Percentiles rank a stretch among this genome's conserved stretches.
phyloP scores from a whole-genome alignment of 2,888 invertebrate species.

The Heliconius ethilla region DNA sequence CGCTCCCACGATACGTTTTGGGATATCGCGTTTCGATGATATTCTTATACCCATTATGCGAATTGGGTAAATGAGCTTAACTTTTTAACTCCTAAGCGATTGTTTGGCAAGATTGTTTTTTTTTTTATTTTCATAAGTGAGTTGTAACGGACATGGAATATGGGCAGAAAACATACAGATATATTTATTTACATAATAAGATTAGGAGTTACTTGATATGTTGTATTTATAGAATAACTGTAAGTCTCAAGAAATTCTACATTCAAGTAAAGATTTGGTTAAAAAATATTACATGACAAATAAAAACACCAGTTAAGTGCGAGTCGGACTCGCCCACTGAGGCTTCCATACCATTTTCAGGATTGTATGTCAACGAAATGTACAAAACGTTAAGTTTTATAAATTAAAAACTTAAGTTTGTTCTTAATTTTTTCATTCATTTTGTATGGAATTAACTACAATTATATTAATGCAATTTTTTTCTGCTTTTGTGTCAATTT shows the following conservation, averaged over 20 bases:
- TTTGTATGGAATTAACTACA: no score
- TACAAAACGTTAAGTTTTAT: no score
- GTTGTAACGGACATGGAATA: constrained; percentile 5
- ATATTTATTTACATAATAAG: constrained; percentile 22
- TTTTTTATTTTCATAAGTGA: not conserved
- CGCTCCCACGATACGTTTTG: not conserved
- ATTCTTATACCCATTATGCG: not conserved
- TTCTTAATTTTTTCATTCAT: no score
- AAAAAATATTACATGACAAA: not conserved
- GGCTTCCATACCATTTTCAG: no score
- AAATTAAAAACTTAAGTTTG: no score
- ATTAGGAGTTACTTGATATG: constrained; percentile 27
- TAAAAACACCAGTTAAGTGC: no score
- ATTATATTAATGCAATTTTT: no score
- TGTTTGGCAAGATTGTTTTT: not conserved
- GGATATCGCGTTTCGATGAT: constrained; percentile 3
- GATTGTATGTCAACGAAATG: no score
- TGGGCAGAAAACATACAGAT: not conserved
- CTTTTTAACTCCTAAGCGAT: constrained; percentile 7
- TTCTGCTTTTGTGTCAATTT: no score
- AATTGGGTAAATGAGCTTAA: constrained; percentile 11
- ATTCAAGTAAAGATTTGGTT: not conserved
- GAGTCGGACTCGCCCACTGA: no score
- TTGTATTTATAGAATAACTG: constrained; percentile 11
- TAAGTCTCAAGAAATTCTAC: constrained; percentile 11